Evolutionary conservation across 2,113 vertebrate species (phyloP), one percentile per base, ranked within the genome.

Genomic region (Engystomops pustulosus): DNA sequence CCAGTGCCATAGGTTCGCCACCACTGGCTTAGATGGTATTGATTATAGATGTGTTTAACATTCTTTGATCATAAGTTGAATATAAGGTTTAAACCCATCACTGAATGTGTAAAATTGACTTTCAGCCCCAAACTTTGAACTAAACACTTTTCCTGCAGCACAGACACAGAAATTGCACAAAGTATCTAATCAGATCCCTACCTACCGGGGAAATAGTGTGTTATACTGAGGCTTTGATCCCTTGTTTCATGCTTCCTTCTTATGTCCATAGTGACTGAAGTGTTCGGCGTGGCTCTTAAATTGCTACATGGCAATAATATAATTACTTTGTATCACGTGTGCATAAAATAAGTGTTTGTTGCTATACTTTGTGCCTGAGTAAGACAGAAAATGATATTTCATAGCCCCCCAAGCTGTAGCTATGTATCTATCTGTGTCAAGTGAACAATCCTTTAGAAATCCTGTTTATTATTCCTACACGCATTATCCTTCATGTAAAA

Each of bases 401-500:
- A 67, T 36, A 20, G 14, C 30, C 4, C 27, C 25, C 14, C 25
- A 27, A 41, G 12, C 6, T 49, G 44, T 17, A 20, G n/a, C 3
- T 18, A 30, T 49, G 27, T 78, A 41, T 78, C 49, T 47, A 15
- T 38, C 23, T 65, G 49, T 77, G 72, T 34, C 25, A 55, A 53
- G n/a, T 55, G 32, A 55, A 44, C 45, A 77, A 68, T 55, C 27
- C 38, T 84, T 67, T 44, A 27, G 30, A 79, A 58, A 70, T 53
- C 34, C 15, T 79, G 74, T 85, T 79, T 79, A 68, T 78, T 70
- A 68, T 85, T 85, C 62, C 25, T 36, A 70, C 60, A 55, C 20
- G 27, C 83, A 44, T 79, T 79, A 79, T 67, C 75, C 74, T 76
- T 58, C 83, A 44, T 85, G 83, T 85, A 70, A 78, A 85, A 85